Percentiles rank a stretch among this genome's conserved stretches.
These are phyloP conservation scores for Lasioglossum malachurum DNA, from an alignment of 2,888 invertebrate species.

Conservation along the genomic window DNA sequence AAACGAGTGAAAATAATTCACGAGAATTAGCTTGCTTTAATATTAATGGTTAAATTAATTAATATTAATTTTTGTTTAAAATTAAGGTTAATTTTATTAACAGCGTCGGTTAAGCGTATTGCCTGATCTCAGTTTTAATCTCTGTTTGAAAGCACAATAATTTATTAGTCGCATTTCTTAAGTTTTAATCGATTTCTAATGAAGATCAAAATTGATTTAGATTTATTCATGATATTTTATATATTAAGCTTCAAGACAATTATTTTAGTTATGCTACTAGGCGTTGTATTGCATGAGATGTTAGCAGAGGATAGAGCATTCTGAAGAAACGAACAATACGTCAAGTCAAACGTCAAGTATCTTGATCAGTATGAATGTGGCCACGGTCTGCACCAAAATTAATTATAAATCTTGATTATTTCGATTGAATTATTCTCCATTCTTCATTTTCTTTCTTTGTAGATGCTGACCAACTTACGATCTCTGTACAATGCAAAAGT, in stretches of 20 bases:
- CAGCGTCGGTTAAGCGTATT: not conserved
- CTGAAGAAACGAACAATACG: not conserved
- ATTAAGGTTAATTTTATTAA: no score
- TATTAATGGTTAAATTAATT: no score
- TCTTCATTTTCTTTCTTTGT: no score
- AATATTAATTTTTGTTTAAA: no score
- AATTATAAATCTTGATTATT: no score
- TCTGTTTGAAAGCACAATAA: not conserved
- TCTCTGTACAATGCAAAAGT: not conserved
- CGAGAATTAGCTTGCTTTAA: not conserved
- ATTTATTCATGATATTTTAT: not conserved
- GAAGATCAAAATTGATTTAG: not conserved
- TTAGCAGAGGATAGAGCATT: no score
- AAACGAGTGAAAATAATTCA: not conserved
- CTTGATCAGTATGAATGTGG: no score
- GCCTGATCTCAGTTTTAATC: not conserved
- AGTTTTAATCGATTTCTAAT: no score
- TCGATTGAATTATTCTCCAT: no score
- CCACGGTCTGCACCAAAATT: no score
- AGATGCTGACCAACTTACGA: not conserved
- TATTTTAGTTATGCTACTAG: not conserved
- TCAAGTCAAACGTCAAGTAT: not conserved
- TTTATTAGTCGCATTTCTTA: not conserved
- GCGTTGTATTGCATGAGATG: no score
- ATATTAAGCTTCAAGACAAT: not conserved